Base-by-base conservation (phyloP, 2,888 invertebrate species). In the Lithophane leautieri region DNA sequence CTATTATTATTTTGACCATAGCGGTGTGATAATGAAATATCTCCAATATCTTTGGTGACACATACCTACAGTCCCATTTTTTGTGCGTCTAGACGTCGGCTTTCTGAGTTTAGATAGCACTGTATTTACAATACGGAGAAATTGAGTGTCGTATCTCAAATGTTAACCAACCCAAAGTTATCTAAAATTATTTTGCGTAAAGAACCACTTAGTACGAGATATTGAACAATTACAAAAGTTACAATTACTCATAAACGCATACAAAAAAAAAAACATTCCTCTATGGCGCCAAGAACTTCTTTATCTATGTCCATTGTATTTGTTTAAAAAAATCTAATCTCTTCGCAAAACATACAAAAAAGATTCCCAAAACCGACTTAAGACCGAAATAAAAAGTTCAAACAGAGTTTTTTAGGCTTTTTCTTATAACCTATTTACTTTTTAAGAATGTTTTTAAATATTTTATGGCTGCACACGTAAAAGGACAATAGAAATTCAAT, bases 281-380 rank as follows among this genome's bases (percentile, higher is more conserved):
- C 16, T 28, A 28, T 74, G 88, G 86, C 85, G 86, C 86, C 86
- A 75, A 56, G 34, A 61, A 25, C 47, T 70, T 67, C 52, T 70
- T 79, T 81, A 82, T 78, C 73, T 72, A 66, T 52, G 61, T 12
- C 47, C 50, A 68, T 73, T 70, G 70, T 73, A 60, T 74, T 82
- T 63, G 28, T 42, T 78, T 60, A 40, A 63, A 66, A 68, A 80
- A 74, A 75, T 61, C 25, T 69, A 71, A 88, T 79, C 82, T 76
- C 81, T 76, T 73, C n/a, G 87, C 86, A 83, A 50, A 88, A 86
- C 80, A 78, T 47, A 71, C 61, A 61, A 72, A 67, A 85, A 86
- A 73, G 68, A 25, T 73, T 71, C 42, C 34, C 56, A 62, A 70
- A 73, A 74, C 65, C 63, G 79, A 83, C 50, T 3, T 22, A 11